Conservation (phyloP, 2,113 vertebrate genomes). For the Nothoprocta pentlandii region DNA sequence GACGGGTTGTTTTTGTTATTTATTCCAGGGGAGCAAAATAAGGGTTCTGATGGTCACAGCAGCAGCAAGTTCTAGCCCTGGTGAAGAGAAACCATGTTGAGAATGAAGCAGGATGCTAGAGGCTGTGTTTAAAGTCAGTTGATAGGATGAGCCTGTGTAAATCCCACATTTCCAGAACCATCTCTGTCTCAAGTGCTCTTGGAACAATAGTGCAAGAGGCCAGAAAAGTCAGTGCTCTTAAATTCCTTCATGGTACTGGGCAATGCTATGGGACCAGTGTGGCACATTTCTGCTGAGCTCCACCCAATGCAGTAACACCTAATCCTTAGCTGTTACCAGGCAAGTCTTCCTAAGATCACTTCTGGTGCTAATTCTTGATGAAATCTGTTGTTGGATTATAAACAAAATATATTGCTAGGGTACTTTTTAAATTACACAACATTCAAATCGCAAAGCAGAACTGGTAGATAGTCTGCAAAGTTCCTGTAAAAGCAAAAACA, state of each 20-base stretch:
- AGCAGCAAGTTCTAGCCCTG: not conserved
- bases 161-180: not conserved
- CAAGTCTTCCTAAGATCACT: not conserved
- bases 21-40: slow-evolving; percentile 10
- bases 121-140: not conserved
- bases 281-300: accelerated
- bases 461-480: not conserved
- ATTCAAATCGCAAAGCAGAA: not conserved
- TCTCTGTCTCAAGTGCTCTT: not conserved
- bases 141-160: not conserved
- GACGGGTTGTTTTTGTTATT: not conserved
- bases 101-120: not conserved
- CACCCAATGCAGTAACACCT: not conserved
- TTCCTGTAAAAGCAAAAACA: not conserved
- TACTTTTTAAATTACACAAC: not conserved
- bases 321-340: not conserved
- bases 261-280: not conserved
- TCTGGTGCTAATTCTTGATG: not conserved
- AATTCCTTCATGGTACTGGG: not conserved
- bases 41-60: not conserved
- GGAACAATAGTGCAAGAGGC: not conserved
- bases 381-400: not conserved
- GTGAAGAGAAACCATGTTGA: not conserved
- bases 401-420: not conserved
- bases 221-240: not conserved